Percentiles rank a stretch among this genome's conserved stretches.
These are phyloP conservation scores for Eurypyga helias DNA, from an alignment of 2,113 vertebrate species.

Conservation along the genomic window DNA sequence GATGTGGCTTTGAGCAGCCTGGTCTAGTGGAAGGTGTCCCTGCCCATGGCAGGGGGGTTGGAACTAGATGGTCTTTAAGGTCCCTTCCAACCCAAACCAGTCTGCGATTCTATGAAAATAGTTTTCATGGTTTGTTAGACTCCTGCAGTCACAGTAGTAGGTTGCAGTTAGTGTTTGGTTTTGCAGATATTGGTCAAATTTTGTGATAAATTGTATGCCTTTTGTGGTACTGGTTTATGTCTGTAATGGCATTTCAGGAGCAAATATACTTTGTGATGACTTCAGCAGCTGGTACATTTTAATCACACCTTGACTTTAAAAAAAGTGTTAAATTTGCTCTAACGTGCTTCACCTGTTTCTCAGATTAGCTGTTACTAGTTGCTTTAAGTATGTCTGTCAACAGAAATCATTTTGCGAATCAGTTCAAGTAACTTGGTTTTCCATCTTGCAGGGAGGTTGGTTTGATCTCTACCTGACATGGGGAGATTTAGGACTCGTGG, in stretches of 20 bases:
- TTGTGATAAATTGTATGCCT: not conserved
- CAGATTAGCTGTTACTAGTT: not conserved
- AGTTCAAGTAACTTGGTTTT: not conserved
- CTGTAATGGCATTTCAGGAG: not conserved
- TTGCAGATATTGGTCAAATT: not conserved
- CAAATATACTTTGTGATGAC: not conserved
- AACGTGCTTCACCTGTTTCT: not conserved
- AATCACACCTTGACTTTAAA: accelerated
- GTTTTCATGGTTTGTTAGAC: not conserved
- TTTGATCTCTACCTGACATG: not conserved
- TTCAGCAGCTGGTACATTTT: not conserved
- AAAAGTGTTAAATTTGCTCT: not conserved
- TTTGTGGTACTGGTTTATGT: not conserved
- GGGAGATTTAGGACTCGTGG: not conserved
- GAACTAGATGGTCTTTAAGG: too few species aligned
- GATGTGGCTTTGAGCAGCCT: too few species aligned
- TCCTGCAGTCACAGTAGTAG: not conserved
- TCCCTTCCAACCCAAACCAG: too few species aligned
- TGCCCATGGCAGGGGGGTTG: too few species aligned
- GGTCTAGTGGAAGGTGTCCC: too few species aligned
- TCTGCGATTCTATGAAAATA: too few species aligned
- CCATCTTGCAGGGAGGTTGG: not conserved
- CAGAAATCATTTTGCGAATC: not conserved
- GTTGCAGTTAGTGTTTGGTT: not conserved
- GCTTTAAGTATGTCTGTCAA: not conserved